A percentile compares a stretch with the other conserved stretches of the same genome.
Conservation (phyloP, 2,888 invertebrate genomes). For the Nomada ruficornis region DNA sequence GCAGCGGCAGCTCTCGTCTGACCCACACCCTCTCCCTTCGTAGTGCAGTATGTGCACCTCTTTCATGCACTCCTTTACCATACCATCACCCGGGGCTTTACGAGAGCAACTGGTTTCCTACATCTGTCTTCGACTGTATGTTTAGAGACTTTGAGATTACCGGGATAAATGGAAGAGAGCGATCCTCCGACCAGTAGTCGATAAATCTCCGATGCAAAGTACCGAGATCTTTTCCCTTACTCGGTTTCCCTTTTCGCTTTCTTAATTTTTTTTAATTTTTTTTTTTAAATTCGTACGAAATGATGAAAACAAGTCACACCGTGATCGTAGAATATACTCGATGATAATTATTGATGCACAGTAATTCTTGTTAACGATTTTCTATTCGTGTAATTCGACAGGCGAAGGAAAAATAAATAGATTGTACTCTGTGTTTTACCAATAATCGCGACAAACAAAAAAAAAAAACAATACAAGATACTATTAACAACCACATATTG, state of each 20-base stretch:
- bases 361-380: constrained; percentile 74
- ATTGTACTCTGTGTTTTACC: constrained; percentile 66
- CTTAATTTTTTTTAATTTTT: background rate
- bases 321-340: constrained; percentile 29
- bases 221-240: constrained; percentile 50
- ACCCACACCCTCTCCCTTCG: constrained; percentile 82
- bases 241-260: constrained; percentile 26
- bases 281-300: constrained; percentile 39
- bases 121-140: constrained; percentile 65
- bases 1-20: constrained; percentile 95
- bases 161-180: constrained; percentile 54
- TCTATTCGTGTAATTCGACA: constrained; percentile 69
- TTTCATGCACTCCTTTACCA: constrained; percentile 80
- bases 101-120: constrained; percentile 77
- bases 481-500: constrained; percentile 50
- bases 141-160: constrained; percentile 66
- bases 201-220: constrained; percentile 41
- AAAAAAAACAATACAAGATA: constrained; percentile 53
- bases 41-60: constrained; percentile 78
- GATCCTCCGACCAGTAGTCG: constrained; percentile 54
- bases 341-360: constrained; percentile 67
- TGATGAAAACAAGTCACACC: background rate
- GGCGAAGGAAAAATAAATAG: constrained; percentile 41
- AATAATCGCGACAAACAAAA: constrained; percentile 42
- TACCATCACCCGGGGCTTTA: constrained; percentile 81